These are phyloP conservation scores for Meriones psammophilus DNA, from an alignment of 2,797 vertebrate species.

Conservation along the genomic window DNA sequence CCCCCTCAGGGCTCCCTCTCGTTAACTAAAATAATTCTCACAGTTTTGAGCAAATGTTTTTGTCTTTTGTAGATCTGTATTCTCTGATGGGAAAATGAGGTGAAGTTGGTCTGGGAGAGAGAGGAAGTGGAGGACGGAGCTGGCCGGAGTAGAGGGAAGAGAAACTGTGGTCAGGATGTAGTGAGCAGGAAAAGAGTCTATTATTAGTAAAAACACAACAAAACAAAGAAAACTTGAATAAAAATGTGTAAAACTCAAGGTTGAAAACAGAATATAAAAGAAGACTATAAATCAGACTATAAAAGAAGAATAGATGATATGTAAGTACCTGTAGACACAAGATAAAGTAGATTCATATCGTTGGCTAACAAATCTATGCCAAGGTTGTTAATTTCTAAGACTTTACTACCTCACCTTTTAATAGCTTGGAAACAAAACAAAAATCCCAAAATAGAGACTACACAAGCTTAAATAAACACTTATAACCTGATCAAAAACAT, in stretches of 20 bases:
- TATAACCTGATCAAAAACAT: not conserved
- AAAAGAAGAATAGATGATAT: not conserved
- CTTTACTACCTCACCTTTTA: not conserved
- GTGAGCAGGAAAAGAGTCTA: not conserved
- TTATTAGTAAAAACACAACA: not conserved
- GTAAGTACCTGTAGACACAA: not conserved
- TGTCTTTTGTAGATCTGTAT: not conserved
- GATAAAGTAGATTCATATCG: not conserved
- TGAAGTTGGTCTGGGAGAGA: not conserved
- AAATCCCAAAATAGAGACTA: too few species aligned
- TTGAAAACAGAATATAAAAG: not conserved
- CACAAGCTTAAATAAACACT: too few species aligned
- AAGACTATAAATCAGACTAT: not conserved
- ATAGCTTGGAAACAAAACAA: not conserved
- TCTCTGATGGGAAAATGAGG: not conserved
- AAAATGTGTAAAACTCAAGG: not conserved
- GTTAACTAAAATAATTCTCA: not conserved
- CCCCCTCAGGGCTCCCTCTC: not conserved
- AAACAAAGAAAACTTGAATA: not conserved
- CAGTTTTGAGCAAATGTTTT: not conserved
- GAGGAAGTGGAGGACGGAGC: accelerated
- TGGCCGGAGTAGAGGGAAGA: too few species aligned
- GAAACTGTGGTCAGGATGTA: not conserved
- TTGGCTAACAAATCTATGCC: not conserved
- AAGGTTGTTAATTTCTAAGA: not conserved